A percentile compares a stretch with the other conserved stretches of the same genome.
Conservation (phyloP, 2,888 invertebrate species). For the Drosophila greeni region DNA sequence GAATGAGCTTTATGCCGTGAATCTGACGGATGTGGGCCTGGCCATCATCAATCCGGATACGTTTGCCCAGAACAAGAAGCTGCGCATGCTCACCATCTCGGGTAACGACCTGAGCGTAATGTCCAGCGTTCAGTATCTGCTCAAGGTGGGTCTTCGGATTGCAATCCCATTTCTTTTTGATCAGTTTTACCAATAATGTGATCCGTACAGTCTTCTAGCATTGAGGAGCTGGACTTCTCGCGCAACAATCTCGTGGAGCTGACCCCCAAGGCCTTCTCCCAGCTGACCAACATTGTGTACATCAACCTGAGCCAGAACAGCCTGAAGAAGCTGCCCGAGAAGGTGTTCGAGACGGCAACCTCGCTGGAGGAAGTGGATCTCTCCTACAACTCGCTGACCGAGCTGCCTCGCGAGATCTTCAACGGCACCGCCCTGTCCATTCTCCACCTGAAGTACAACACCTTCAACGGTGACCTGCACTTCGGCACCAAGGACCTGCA, state of each 20-base stretch:
- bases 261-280: conserved; percentile 82
- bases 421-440: conserved; percentile 84
- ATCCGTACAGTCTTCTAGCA: conserved; percentile 79
- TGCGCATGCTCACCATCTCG: conserved; percentile 84
- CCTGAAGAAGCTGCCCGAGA: conserved; percentile 80
- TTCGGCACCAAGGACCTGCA: conserved; percentile 83
- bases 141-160: conserved; percentile 62
- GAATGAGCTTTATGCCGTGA: conserved; percentile 83
- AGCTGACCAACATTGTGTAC: conserved; percentile 83
- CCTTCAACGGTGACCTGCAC: conserved; percentile 82
- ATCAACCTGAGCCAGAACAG: conserved; percentile 85
- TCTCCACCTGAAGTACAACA: conserved; percentile 85
- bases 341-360: conserved; percentile 82
- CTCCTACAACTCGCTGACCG: conserved; percentile 84
- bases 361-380: conserved; percentile 86
- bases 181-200: neutral
- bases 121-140: conserved; percentile 74
- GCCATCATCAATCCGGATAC: conserved; percentile 84
- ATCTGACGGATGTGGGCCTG: conserved; percentile 85
- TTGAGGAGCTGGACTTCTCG: conserved; percentile 86
- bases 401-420: conserved; percentile 83
- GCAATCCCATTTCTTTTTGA: rapidly evolving
- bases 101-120: conserved; percentile 82
- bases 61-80: conserved; percentile 84
- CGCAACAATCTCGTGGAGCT: conserved; percentile 84